Evolutionary conservation across 2,113 vertebrate species (phyloP).

Genomic region (Ginglymostoma cirratum): DNA sequence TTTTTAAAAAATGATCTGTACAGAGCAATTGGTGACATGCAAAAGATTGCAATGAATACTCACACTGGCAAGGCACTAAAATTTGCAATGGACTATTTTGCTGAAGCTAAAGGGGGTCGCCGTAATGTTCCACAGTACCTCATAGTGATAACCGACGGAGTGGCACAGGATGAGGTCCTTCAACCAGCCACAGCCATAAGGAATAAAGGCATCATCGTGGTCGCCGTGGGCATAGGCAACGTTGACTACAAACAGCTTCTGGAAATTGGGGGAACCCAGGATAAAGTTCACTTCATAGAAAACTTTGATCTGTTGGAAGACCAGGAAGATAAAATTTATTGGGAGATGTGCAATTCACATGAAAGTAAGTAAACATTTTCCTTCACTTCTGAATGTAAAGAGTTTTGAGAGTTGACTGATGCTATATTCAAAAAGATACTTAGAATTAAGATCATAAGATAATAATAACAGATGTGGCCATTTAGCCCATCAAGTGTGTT

Average conservation of each 20-base stretch:
- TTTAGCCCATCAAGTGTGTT: no score
- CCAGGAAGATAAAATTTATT: slow-evolving; percentile 58
- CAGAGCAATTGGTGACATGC: slow-evolving; percentile 49
- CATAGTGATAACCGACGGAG: slow-evolving; percentile 69
- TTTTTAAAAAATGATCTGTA: slow-evolving; percentile 48
- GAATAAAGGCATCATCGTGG: slow-evolving; percentile 57
- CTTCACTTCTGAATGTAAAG: background rate
- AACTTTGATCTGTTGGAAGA: slow-evolving; percentile 60
- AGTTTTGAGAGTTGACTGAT: background rate
- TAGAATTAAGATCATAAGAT: no score
- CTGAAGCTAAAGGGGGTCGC: slow-evolving; percentile 54
- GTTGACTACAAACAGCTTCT: slow-evolving; percentile 60
- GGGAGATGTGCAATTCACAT: slow-evolving; percentile 58
- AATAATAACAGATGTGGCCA: no score
- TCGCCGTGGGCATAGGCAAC: slow-evolving; percentile 62
- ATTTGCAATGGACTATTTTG: slow-evolving; percentile 56
- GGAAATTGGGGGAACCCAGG: slow-evolving; percentile 59
- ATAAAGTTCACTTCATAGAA: slow-evolving; percentile 53
- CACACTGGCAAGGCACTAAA: slow-evolving; percentile 60
- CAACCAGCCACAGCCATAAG: slow-evolving; percentile 57
- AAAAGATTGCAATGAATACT: slow-evolving; percentile 55
- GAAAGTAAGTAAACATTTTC: slow-evolving; percentile 47
- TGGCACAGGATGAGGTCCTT: slow-evolving; percentile 58
- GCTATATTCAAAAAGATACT: background rate
- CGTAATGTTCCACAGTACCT: slow-evolving; percentile 56